Conservation (phyloP, 2,797 vertebrate species). For the Odontamblyopus lacepedii region DNA sequence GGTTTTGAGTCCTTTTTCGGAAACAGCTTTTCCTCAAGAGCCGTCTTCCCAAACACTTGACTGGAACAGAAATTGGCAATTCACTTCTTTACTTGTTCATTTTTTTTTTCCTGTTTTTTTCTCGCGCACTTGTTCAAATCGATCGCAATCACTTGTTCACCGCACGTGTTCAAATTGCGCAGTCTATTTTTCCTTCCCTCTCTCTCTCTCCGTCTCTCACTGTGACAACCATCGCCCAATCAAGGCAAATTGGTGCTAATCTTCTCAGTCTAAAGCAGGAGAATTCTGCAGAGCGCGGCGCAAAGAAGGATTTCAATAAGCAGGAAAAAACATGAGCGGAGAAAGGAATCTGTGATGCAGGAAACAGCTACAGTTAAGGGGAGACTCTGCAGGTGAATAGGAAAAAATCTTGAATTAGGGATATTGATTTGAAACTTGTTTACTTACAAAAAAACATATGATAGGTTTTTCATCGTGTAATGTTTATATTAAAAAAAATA, state of each 20-base stretch:
- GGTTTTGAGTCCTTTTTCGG: conserved; percentile 38
- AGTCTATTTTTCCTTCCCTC: conserved; percentile 18
- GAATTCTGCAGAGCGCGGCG: conserved; percentile 29
- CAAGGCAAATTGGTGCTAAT: conserved; percentile 63
- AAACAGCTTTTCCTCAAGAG: conserved; percentile 66
- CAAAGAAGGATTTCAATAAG: conserved; percentile 39
- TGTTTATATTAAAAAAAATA: too few relatives aligned
- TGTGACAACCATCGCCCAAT: conserved; percentile 61
- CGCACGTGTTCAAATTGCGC: conserved; percentile 64
- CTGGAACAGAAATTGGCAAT: conserved; percentile 65
- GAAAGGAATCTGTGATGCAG: conserved; percentile 27
- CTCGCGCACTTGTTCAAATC: conserved; percentile 36
- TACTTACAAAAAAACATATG: too few relatives aligned
- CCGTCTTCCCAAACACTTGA: conserved; percentile 61
- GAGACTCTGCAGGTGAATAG: too few relatives aligned
- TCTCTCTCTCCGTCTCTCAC: conserved; percentile 19
- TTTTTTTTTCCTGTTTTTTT: conserved; percentile 15
- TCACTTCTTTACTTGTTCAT: conserved; percentile 48
- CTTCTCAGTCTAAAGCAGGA: conserved; percentile 44
- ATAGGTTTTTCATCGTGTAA: too few relatives aligned
- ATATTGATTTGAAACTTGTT: too few relatives aligned
- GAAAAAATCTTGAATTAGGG: too few relatives aligned
- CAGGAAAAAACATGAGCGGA: conserved; percentile 10
- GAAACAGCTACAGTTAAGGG: not conserved
- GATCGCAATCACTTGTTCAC: conserved; percentile 66